Evolutionary conservation across 2,797 vertebrate species (phyloP).

Genomic region (Rhinatrema bivittatum): DNA sequence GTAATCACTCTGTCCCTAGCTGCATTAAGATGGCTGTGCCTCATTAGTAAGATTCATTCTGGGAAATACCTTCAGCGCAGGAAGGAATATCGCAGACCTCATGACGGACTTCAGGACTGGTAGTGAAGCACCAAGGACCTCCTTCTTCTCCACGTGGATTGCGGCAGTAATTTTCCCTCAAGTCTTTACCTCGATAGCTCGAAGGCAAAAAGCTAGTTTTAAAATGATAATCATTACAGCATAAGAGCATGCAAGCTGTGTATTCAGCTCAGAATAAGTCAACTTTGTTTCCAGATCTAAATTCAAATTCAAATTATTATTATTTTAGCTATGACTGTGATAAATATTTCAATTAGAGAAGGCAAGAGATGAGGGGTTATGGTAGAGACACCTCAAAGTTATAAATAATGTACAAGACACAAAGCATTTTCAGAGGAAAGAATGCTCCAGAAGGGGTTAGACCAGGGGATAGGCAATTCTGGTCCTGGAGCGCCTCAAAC

Average conservation of each 20-base stretch:
- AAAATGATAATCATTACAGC: conserved; percentile 72
- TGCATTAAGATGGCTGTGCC: too few species aligned
- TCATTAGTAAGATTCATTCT: too few species aligned
- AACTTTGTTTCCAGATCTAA: too few species aligned
- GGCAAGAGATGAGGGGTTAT: background rate
- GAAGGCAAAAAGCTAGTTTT: conserved; percentile 90
- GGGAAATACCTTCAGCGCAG: conserved; percentile 93
- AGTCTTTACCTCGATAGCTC: conserved; percentile 85
- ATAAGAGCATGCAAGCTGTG: conserved; percentile 54
- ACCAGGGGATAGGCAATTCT: too few species aligned
- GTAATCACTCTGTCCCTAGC: too few species aligned
- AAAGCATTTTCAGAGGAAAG: too few species aligned
- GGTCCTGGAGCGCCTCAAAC: too few species aligned
- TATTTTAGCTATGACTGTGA: too few species aligned
- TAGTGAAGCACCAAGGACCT: conserved; percentile 96
- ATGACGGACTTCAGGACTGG: conserved; percentile 74
- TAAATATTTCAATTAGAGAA: background rate
- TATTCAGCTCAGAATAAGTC: conserved; percentile 17
- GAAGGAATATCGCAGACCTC: conserved; percentile 88
- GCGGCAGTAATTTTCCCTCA: conserved; percentile 87
- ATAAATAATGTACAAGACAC: too few species aligned
- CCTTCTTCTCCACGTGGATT: conserved; percentile 91
- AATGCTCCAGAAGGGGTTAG: too few species aligned
- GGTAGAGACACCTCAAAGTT: too few species aligned
- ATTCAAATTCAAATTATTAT: too few species aligned